Conservation (phyloP, 2,113 vertebrate species). For the Kryptolebias marmoratus region DNA sequence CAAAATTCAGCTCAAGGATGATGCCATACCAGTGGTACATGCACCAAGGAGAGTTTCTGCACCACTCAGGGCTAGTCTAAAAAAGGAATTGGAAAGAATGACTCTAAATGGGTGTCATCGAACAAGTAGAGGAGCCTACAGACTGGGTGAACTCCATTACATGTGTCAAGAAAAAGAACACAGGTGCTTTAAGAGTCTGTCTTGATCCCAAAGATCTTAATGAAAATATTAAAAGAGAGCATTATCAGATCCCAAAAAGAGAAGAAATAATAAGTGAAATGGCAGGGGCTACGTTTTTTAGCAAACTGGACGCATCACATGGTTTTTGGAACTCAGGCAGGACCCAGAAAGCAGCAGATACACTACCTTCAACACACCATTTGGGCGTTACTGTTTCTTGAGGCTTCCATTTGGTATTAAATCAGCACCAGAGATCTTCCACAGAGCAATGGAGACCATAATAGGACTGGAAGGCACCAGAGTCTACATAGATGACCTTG, state of each 20-base stretch:
- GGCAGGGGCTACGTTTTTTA: background rate
- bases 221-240: conserved; percentile 2
- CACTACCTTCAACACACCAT: conserved; percentile 4
- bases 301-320: background rate
- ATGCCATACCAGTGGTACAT: background rate
- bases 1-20: background rate
- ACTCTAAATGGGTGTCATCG: background rate
- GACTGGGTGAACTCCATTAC: background rate
- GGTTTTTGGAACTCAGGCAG: background rate
- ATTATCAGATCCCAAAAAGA: conserved; percentile 1
- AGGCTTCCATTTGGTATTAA: background rate
- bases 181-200: background rate
- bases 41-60: background rate
- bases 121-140: background rate
- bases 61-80: background rate
- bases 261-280: conserved; percentile 10
- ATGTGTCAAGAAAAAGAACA: background rate
- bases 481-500: background rate
- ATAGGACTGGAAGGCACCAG: background rate
- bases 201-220: background rate
- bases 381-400: background rate
- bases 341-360: background rate
- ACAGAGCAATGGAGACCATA: background rate
- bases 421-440: background rate
- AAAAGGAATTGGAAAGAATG: background rate